These are phyloP conservation scores for Fistularia tabacaria DNA, from an alignment of 2,797 vertebrate species.

Conservation along the genomic window DNA sequence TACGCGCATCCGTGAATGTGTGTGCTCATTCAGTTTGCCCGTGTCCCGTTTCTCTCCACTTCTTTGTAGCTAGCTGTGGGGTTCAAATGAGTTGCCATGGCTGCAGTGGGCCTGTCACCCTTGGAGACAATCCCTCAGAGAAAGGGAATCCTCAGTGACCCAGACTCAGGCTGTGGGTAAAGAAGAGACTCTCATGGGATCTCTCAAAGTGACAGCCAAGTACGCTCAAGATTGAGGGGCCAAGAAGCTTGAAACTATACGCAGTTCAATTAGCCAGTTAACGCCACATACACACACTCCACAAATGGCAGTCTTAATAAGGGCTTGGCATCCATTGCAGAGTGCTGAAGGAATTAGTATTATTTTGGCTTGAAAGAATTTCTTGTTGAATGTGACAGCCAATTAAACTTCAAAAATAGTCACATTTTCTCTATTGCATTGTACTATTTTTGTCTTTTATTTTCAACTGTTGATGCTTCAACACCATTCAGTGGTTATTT, in stretches of 20 bases:
- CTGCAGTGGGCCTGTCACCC: slow-evolving; percentile 45
- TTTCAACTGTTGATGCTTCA: too few species aligned
- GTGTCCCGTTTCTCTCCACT: slow-evolving; percentile 30
- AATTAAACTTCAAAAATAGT: too few species aligned
- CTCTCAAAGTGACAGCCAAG: slow-evolving; percentile 34
- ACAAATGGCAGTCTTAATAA: too few species aligned
- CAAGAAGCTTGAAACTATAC: slow-evolving; percentile 36
- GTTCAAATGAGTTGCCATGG: slow-evolving; percentile 65
- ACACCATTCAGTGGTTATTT: too few species aligned
- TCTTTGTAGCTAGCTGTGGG: slow-evolving; percentile 48
- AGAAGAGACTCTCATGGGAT: slow-evolving; percentile 46
- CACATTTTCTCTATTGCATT: too few species aligned
- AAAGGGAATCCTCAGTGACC: slow-evolving; percentile 41
- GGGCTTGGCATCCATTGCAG: neutral
- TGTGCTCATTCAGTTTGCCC: slow-evolving; percentile 5
- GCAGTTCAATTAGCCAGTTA: neutral
- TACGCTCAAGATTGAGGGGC: slow-evolving; percentile 30
- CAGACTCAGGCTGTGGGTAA: slow-evolving; percentile 29
- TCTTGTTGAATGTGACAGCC: too few species aligned
- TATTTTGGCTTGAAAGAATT: too few species aligned
- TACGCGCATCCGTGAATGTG: neutral
- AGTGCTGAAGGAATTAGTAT: too few species aligned
- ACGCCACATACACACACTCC: neutral
- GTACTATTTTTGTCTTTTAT: too few species aligned
- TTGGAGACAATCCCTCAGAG: slow-evolving; percentile 44